Percentiles rank a stretch among this genome's conserved stretches.
These are phyloP conservation scores for Orthosia incerta DNA, from an alignment of 2,888 invertebrate genomes.

Conservation along the genomic window DNA sequence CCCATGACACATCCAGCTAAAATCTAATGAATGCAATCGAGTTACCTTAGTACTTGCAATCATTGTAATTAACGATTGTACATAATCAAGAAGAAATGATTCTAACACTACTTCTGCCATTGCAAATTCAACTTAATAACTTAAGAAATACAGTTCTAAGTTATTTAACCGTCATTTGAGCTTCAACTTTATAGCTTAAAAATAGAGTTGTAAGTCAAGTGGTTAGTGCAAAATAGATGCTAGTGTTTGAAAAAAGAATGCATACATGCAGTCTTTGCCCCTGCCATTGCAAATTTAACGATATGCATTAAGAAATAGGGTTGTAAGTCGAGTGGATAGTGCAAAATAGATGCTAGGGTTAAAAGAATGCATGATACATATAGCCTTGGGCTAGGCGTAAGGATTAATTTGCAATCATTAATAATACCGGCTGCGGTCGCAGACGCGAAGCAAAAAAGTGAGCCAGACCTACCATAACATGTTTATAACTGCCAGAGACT, in stretches of 20 bases:
- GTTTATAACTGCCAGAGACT: conserved; percentile 35
- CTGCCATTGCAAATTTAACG: background rate
- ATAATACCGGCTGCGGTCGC: conserved; percentile 34
- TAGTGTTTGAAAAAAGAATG: conserved; percentile 31
- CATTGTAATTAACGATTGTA: conserved; percentile 41
- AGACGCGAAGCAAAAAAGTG: conserved; percentile 56
- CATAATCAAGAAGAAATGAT: conserved; percentile 41
- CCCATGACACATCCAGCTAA: conserved; percentile 52
- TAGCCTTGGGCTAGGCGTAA: conserved; percentile 32
- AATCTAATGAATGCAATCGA: conserved; percentile 32
- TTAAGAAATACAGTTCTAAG: background rate
- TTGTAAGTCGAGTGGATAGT: background rate
- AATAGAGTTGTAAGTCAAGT: conserved; percentile 6
- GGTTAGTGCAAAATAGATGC: background rate
- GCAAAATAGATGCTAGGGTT: background rate
- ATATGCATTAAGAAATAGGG: background rate
- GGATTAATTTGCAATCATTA: conserved; percentile 60
- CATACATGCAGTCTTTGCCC: conserved; percentile 26
- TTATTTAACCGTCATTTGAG: background rate
- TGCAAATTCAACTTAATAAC: background rate
- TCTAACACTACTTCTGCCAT: background rate
- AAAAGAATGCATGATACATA: conserved; percentile 42
- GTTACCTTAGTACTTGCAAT: conserved; percentile 39
- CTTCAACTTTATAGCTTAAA: background rate
- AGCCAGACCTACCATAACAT: conserved; percentile 54